Percentiles rank a stretch among this genome's conserved stretches.
phyloP scores from a whole-genome alignment of 2,113 vertebrate genomes.

The Pseudonaja textilis region DNA sequence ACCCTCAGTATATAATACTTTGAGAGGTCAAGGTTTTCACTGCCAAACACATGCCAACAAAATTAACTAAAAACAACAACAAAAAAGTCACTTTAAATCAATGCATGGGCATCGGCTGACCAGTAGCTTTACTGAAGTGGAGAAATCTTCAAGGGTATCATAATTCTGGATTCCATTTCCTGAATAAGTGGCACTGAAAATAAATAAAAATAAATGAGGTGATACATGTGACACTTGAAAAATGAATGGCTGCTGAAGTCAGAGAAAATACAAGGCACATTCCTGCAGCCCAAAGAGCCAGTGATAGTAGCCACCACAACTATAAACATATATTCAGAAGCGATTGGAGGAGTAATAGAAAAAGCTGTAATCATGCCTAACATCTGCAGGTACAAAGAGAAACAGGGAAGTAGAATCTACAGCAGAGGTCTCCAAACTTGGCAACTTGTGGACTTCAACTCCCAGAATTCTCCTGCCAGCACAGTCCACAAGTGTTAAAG shows the following conservation, averaged over 20 bases:
- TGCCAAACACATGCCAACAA: slow-evolving; percentile 66
- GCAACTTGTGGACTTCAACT: too few relatives aligned
- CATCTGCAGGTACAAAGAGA: neutral
- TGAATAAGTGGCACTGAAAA: slow-evolving; percentile 94
- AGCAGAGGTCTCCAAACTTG: too few relatives aligned
- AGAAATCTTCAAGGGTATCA: slow-evolving; percentile 94
- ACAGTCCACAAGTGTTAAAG: too few relatives aligned
- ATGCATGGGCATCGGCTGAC: slow-evolving; percentile 60
- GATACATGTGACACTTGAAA: neutral
- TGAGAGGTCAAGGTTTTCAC: slow-evolving; percentile 56
- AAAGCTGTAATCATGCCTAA: neutral
- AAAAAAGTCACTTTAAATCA: slow-evolving; percentile 47
- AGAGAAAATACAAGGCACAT: neutral
- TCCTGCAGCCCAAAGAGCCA: neutral
- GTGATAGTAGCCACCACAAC: neutral
- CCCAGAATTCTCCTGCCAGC: too few relatives aligned
- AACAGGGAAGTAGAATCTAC: neutral
- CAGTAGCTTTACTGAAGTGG: slow-evolving; percentile 81
- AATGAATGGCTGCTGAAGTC: neutral
- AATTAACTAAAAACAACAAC: slow-evolving; percentile 47
- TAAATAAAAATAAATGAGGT: neutral
- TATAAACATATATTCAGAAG: neutral
- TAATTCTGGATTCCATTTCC: slow-evolving; percentile 98
- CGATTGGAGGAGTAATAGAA: neutral
- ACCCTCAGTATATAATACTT: slow-evolving; percentile 69